phyloP scores from a whole-genome alignment of 2,888 invertebrate genomes.

The Epistrophe eligans region DNA sequence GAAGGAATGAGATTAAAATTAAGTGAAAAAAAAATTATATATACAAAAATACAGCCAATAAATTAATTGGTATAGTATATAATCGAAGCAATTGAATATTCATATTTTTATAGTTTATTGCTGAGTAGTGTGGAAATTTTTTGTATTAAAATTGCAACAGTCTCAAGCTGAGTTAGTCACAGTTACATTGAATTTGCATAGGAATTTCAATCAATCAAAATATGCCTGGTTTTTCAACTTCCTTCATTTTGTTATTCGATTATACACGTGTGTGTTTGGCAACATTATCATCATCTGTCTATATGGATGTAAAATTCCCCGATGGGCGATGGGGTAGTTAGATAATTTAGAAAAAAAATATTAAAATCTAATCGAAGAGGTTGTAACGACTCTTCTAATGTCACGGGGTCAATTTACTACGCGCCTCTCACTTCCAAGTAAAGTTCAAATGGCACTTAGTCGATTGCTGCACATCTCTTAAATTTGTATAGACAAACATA shows the following conservation, averaged over 20 bases:
- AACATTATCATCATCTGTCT: neutral
- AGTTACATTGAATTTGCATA: constrained; percentile 66
- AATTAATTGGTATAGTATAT: constrained; percentile 60
- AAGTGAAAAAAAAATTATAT: neutral
- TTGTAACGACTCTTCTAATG: constrained; percentile 46
- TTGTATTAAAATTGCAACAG: constrained; percentile 26
- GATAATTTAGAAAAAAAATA: constrained; percentile 22
- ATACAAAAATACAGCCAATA: constrained; percentile 43
- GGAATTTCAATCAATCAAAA: constrained; percentile 74
- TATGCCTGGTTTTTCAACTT: constrained; percentile 29
- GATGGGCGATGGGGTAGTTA: neutral
- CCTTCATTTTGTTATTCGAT: constrained; percentile 12
- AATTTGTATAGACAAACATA: neutral
- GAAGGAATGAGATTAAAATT: constrained; percentile 13
- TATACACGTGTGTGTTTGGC: constrained; percentile 26
- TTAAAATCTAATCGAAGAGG: constrained; percentile 49
- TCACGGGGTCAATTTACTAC: constrained; percentile 63
- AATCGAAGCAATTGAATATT: constrained; percentile 65
- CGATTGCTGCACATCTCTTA: constrained; percentile 26
- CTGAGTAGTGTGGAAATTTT: constrained; percentile 55
- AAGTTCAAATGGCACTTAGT: constrained; percentile 65
- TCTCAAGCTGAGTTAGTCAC: constrained; percentile 50
- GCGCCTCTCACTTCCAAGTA: constrained; percentile 38
- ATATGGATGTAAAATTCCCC: constrained; percentile 22
- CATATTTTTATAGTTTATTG: constrained; percentile 49